Base-by-base conservation (phyloP, 2,888 invertebrate species). In the Eulithis prunata region DNA sequence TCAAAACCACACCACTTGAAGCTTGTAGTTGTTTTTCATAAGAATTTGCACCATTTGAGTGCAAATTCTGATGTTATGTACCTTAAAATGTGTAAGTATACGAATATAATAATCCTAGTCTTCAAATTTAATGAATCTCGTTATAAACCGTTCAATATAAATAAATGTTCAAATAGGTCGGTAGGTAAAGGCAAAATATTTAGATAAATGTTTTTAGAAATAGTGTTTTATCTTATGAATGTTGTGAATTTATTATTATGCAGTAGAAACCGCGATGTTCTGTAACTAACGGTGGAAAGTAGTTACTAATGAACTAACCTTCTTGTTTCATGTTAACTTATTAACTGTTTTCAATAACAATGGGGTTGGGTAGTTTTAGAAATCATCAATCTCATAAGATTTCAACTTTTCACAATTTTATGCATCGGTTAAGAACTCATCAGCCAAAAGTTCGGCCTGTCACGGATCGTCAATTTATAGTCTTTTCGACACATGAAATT, bases 311-410 rank as follows among this genome's bases (percentile, higher is more conserved):
- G 69, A 70, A 79, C 80, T 86, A 86, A 84, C 78, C 72, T 77
- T 80, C 76, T 75, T 75, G 78, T 82, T 84, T 81, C 81, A 81
- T 82, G 79, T 85, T 81, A 79, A 83, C 75, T 75, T 68, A 79
- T 75, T 78, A 80, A 79, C 73, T 46, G 66, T 74, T 71, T 70
- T 68, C 76, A 75, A 72, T 68, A 71, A 70, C 58, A 68, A 71
- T 72, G 75, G 71, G 49, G 21, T 41, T 76, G 76, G 79, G 75
- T 77, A 76, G 57, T 64, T 71, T 73, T 69, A 71, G 65, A 47
- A 63, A 70, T 66, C 69, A 73, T 64, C 70, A 51, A 41, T 64
- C 52, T 61, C 71, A 69, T 72, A 46, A 47, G 55, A 71, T 32
- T 51, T 71, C 64, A 32, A 32, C 4, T 32, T 32, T 32, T 66